Evolutionary conservation across 2,113 vertebrate species (phyloP).

Genomic region (Athene cunicularia): DNA sequence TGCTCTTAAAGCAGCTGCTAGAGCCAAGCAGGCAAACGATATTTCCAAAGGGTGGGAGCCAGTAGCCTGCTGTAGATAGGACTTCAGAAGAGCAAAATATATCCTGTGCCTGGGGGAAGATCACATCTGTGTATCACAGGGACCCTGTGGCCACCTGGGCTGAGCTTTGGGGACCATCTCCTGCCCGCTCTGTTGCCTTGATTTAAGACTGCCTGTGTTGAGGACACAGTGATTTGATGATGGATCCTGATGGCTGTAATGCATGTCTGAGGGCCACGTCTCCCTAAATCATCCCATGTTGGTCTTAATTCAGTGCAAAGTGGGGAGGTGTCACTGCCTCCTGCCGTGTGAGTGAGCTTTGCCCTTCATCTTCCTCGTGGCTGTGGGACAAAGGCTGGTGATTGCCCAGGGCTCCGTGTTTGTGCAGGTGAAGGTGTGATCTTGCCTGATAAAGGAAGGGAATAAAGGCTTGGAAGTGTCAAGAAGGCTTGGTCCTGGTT

Average conservation of each 20-base stretch:
- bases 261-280: background rate
- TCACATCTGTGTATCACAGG: background rate
- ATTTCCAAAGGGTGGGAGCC: background rate
- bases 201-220: background rate
- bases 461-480: background rate
- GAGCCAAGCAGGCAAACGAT: background rate
- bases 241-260: background rate
- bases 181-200: background rate
- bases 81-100: background rate
- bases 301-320: background rate
- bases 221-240: background rate
- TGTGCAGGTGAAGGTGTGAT: background rate
- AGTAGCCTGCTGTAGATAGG: background rate
- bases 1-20: background rate
- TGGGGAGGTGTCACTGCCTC: background rate
- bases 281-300: accelerated
- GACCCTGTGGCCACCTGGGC: background rate
- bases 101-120: background rate
- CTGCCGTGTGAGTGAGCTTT: accelerated
- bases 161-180: background rate
- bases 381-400: background rate
- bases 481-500: background rate
- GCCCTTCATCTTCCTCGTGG: background rate
- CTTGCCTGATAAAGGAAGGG: background rate
- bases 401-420: background rate